Conservation (phyloP, 2,797 vertebrate genomes). For the Anabas testudineus region DNA sequence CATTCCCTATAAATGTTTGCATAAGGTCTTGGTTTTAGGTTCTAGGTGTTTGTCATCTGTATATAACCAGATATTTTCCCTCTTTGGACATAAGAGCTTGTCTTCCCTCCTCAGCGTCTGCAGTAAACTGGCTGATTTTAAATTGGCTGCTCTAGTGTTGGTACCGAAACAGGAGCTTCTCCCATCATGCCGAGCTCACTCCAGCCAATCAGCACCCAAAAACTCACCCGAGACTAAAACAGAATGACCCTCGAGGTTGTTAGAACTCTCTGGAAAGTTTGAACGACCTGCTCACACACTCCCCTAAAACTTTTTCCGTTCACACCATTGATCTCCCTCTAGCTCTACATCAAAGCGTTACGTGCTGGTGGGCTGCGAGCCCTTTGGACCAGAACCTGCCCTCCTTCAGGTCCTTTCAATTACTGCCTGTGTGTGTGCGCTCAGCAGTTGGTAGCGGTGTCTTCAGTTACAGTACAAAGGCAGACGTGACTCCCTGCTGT, state of each 20-base stretch:
- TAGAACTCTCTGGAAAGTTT: constrained; percentile 11
- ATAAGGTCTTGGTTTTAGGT: too few species aligned
- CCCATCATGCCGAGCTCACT: neutral
- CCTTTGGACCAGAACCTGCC: constrained; percentile 39
- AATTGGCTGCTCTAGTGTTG: neutral
- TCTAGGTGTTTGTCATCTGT: neutral
- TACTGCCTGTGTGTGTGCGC: constrained; percentile 1
- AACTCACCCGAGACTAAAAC: constrained; percentile 3
- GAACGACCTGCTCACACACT: neutral
- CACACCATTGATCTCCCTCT: constrained; percentile 11
- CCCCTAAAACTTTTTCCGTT: constrained; percentile 19
- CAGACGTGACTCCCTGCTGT: neutral
- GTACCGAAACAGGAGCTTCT: neutral
- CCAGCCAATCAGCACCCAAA: neutral
- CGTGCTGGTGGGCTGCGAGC: constrained; percentile 17
- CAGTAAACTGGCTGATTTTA: neutral
- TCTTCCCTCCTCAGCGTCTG: neutral
- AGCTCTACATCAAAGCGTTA: constrained; percentile 29
- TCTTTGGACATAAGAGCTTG: neutral
- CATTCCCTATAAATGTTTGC: neutral
- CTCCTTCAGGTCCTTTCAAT: constrained; percentile 38
- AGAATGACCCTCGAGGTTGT: neutral
- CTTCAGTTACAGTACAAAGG: constrained; percentile 32
- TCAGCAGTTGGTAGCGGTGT: neutral
- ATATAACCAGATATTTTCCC: neutral